Evolutionary conservation across 2,113 vertebrate genomes (phyloP).

Genomic region (Bubo scandiacus): DNA sequence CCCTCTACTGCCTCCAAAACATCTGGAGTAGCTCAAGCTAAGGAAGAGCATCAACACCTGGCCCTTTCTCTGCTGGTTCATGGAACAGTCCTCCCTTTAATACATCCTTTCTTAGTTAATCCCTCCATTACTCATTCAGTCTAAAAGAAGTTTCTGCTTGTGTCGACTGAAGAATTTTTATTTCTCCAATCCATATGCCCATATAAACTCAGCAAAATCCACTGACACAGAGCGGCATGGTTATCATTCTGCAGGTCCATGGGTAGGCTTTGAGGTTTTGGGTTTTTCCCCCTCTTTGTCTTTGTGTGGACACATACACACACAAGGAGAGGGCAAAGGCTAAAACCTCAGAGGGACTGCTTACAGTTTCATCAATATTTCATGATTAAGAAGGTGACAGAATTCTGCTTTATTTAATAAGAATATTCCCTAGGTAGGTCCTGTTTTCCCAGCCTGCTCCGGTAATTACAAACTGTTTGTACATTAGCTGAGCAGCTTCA

Average conservation of each 20-base stretch:
- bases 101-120: background rate
- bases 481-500: conserved; percentile 26
- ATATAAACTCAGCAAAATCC: conserved; percentile 46
- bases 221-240: background rate
- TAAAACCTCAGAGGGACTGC: conserved; percentile 55
- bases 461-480: conserved; percentile 54
- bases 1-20: background rate
- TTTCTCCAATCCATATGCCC: conserved; percentile 1
- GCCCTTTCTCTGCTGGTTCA: background rate
- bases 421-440: conserved; percentile 49
- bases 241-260: conserved; percentile 31
- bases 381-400: conserved; percentile 71
- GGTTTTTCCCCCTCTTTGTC: background rate
- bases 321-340: conserved; percentile 59
- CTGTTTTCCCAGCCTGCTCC: conserved; percentile 39
- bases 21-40: background rate
- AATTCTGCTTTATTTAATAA: conserved; percentile 71
- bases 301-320: background rate
- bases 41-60: background rate
- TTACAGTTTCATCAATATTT: conserved; percentile 74
- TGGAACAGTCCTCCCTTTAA: background rate
- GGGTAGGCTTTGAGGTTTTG: background rate
- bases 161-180: conserved; percentile 6
- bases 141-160: background rate
- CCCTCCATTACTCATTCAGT: background rate